Evolutionary conservation across 2,113 vertebrate species (phyloP).

Genomic region (Antechinus stuartii): DNA sequence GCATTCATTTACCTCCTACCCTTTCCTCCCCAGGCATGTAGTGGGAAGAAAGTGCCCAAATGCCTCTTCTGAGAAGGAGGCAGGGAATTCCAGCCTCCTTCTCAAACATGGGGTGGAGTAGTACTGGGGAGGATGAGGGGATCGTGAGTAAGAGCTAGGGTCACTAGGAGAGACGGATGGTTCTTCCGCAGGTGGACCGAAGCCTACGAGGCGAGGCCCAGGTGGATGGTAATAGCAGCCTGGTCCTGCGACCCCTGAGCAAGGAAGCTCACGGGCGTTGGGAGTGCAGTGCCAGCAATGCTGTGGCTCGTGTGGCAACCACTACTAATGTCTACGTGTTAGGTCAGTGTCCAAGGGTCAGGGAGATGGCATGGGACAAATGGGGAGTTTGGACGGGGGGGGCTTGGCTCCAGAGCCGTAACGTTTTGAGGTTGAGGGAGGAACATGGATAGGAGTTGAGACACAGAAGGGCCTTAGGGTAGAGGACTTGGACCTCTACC

Average conservation of each 20-base stretch:
- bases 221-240: conserved; percentile 90
- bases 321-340: conserved; percentile 90
- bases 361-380: neutral
- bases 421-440: neutral
- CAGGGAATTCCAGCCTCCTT: neutral
- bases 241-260: conserved; percentile 88
- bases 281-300: conserved; percentile 92
- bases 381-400: neutral
- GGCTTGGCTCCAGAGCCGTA: neutral
- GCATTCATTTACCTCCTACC: fast-evolving
- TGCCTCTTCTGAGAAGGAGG: neutral
- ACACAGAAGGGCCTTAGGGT: neutral
- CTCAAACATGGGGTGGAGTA: neutral
- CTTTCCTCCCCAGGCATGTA: neutral
- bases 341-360: conserved; percentile 81
- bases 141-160: conserved; percentile 66
- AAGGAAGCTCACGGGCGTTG: conserved; percentile 95
- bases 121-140: conserved; percentile 3
- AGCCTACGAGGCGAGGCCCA: conserved; percentile 81
- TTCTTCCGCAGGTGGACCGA: conserved; percentile 85
- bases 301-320: conserved; percentile 88
- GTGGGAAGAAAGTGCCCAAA: neutral
- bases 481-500: neutral
- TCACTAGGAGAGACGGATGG: conserved; percentile 61
- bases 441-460: neutral